Base-by-base conservation (phyloP, 1,140 invertebrate genomes). In the Cotesia chilonis region DNA sequence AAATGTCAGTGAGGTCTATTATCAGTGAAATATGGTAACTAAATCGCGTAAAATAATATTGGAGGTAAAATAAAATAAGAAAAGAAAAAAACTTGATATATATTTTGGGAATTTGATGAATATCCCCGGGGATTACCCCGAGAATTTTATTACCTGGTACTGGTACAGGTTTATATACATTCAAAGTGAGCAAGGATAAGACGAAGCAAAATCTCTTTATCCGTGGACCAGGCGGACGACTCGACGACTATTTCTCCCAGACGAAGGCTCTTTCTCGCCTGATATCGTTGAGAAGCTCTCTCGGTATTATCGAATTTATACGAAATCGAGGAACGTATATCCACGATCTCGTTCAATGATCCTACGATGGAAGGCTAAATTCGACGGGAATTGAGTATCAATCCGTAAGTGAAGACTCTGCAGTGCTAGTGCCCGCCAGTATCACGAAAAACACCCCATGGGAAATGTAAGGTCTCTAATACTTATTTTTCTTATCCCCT, bases 381-480 rank as follows among this genome's bases (percentile, higher is more conserved):
- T 78, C 78, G 80, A 80, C 80, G 76, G 80, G 79, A 84, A 84
- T 84, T 83, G 83, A 81, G 81, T 83, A 84, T 84, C 81, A 84
- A 83, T 81, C 78, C 80, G 79, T 80, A 78, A 82, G 80, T 81
- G 79, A 84, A 80, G 79, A 82, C 76, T 80, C 78, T 77, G 76
- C 73, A 10, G 60, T 52, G 28, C 6, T 10, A 6, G 41, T 47
- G 10, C 41, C 60, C 35, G 14, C 57, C 60, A 55, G 67, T 75
- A 76, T 80, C 77, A 76, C 78, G 67, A 76, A 72, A 59, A 76
- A 77, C 80, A 77, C 77, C 81, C 78, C 80, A 73, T 76, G 81
- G 81, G 81, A 82, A 81, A 84, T 83, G 78, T 79, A 76, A 73
- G 74, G 64, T 80, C 78, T 81, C 79, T 67, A 65, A 52, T 70